Conservation (phyloP, 1,140 invertebrate species). For the Apis dorsata region DNA sequence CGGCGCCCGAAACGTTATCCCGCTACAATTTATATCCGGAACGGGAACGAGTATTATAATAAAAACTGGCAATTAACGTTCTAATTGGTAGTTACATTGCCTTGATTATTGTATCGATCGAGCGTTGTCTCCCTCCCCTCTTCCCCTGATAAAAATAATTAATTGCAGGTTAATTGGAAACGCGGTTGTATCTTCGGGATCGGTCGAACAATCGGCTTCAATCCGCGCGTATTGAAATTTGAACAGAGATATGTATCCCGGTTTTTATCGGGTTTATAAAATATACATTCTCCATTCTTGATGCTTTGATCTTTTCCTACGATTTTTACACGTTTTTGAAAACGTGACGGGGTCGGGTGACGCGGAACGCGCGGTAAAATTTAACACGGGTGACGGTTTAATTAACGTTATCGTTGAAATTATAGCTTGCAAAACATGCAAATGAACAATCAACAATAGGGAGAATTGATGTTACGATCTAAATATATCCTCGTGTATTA, state of each 20-base stretch:
- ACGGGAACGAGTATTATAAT: background rate
- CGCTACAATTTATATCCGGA: background rate
- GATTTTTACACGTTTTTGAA: background rate
- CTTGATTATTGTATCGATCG: constrained; percentile 10
- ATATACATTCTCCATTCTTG: background rate
- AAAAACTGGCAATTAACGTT: constrained; percentile 36
- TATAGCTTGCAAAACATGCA: constrained; percentile 4
- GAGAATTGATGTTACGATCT: constrained; percentile 11
- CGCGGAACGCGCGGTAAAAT: background rate
- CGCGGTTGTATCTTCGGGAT: background rate
- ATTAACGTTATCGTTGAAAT: constrained; percentile 33
- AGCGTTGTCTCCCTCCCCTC: too few relatives aligned
- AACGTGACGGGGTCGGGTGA: background rate
- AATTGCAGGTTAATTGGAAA: constrained; percentile 7
- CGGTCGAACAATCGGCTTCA: too few relatives aligned
- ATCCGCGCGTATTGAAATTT: background rate
- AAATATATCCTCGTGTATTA: background rate
- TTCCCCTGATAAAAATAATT: background rate
- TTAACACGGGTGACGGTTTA: constrained; percentile 7
- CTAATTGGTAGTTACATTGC: constrained; percentile 6
- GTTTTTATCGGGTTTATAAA: background rate
- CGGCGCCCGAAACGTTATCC: background rate
- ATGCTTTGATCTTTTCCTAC: too few relatives aligned
- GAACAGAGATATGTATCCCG: background rate
- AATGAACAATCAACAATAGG: constrained; percentile 14